Evolutionary conservation across 2,797 vertebrate species (phyloP).

Genomic region (Ataeniobius toweri): DNA sequence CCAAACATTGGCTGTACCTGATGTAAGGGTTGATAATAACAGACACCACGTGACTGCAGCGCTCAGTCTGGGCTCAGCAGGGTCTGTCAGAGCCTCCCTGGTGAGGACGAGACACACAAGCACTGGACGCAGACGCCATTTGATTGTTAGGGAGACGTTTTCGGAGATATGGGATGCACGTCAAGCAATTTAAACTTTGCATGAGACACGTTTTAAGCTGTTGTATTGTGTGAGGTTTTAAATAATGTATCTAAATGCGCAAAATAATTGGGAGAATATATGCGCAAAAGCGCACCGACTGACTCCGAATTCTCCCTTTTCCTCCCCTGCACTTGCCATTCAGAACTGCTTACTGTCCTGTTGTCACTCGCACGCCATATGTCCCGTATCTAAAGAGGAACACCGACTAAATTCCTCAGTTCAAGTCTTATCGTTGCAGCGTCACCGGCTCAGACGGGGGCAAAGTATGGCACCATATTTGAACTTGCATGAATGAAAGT

Average conservation of each 20-base stretch:
- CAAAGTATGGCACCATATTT: conserved; percentile 66
- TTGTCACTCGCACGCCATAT: conserved; percentile 24
- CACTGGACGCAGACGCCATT: conserved; percentile 51
- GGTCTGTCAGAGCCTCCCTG: conserved; percentile 58
- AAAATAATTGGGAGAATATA: conserved; percentile 19
- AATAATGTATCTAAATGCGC: conserved; percentile 29
- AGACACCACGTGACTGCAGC: conserved; percentile 80
- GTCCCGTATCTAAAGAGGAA: conserved; percentile 26
- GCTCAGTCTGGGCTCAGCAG: conserved; percentile 59
- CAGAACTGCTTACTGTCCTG: conserved; percentile 28
- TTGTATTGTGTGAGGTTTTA: neutral
- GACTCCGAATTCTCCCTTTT: conserved; percentile 17
- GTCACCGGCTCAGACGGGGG: conserved; percentile 54
- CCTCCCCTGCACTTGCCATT: conserved; percentile 49
- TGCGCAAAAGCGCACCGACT: conserved; percentile 37
- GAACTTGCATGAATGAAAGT: conserved; percentile 77
- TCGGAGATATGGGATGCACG: conserved; percentile 5
- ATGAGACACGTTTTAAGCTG: neutral
- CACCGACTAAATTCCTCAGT: conserved; percentile 23
- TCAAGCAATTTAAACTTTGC: conserved; percentile 49
- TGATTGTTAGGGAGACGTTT: conserved; percentile 31
- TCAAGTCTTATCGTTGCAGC: conserved; percentile 50
- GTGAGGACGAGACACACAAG: conserved; percentile 42
- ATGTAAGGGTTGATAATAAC: conserved; percentile 61
- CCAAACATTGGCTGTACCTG: conserved; percentile 52